These are phyloP conservation scores for Sceloporus tristichus DNA, from an alignment of 2,113 vertebrate species.

Conservation along the genomic window DNA sequence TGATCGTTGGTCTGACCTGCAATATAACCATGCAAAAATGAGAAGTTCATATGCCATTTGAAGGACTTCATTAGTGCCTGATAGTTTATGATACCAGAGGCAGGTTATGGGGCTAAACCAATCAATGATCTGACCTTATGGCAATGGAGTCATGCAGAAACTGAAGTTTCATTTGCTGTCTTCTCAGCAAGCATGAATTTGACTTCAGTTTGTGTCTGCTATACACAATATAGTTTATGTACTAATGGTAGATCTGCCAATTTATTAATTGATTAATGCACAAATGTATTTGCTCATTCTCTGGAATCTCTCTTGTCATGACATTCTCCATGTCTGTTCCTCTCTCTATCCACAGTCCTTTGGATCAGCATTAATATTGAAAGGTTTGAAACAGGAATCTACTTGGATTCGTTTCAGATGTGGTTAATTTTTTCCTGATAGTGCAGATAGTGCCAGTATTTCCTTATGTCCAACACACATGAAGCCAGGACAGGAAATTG, in stretches of 20 bases:
- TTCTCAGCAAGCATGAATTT: background rate
- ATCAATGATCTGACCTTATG: background rate
- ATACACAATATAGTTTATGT: background rate
- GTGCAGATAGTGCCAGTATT: background rate
- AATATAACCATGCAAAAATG: conserved; percentile 1
- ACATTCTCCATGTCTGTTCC: background rate
- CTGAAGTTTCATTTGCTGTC: background rate
- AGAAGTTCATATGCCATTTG: background rate
- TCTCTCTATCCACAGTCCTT: too few relatives aligned
- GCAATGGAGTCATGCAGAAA: background rate
- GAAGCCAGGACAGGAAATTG: background rate
- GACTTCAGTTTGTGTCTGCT: background rate
- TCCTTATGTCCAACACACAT: background rate
- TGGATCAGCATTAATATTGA: background rate
- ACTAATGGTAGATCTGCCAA: background rate
- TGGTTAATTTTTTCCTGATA: background rate
- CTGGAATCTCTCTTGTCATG: background rate
- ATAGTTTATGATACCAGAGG: conserved; percentile 1
- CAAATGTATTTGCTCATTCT: background rate
- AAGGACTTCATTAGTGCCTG: conserved; percentile 20
- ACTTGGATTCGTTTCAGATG: background rate
- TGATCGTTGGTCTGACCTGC: background rate
- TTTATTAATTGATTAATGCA: background rate
- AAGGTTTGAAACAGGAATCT: background rate
- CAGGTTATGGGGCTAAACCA: background rate